Conservation (phyloP, 2,888 invertebrate species). For the Rotaria magnacalcarata region DNA sequence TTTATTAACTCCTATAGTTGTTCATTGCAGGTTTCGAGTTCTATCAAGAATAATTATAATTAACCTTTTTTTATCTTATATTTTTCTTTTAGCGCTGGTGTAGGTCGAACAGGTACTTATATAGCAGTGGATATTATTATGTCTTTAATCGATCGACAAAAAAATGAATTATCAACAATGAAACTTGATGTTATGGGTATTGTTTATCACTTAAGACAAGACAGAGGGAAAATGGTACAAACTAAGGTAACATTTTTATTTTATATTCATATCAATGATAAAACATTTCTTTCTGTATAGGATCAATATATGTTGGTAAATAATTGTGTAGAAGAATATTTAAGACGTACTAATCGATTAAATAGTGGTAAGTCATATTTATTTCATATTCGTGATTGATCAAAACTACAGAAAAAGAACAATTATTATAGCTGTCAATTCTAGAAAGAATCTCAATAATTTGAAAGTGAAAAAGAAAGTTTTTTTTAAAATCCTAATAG, state of each 20-base stretch:
- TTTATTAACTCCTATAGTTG: not conserved
- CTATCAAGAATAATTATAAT: not conserved
- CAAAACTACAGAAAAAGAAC: not conserved
- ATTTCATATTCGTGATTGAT: no score
- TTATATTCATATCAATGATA: not conserved
- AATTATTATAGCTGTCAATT: no score
- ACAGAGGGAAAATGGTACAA: not conserved
- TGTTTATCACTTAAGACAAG: not conserved
- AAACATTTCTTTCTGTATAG: not conserved
- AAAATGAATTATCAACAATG: not conserved
- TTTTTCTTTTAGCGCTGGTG: not conserved
- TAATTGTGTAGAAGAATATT: constrained; percentile 27
- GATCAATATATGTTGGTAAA: constrained; percentile 18
- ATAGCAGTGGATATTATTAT: not conserved
- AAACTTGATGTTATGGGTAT: constrained; percentile 22
- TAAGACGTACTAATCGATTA: not conserved
- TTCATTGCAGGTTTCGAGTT: not conserved
- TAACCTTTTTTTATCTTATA: not conserved
- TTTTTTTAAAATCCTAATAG: no score
- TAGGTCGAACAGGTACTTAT: constrained; percentile 11
- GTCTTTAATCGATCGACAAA: not conserved
- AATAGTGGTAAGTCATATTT: not conserved
- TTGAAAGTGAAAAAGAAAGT: no score
- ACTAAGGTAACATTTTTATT: not conserved
- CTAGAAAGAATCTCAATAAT: no score